Percentiles rank a stretch among this genome's conserved stretches.
These are phyloP conservation scores for Neotoxoptera formosana DNA, from an alignment of 1,140 invertebrate genomes.

Conservation along the genomic window DNA sequence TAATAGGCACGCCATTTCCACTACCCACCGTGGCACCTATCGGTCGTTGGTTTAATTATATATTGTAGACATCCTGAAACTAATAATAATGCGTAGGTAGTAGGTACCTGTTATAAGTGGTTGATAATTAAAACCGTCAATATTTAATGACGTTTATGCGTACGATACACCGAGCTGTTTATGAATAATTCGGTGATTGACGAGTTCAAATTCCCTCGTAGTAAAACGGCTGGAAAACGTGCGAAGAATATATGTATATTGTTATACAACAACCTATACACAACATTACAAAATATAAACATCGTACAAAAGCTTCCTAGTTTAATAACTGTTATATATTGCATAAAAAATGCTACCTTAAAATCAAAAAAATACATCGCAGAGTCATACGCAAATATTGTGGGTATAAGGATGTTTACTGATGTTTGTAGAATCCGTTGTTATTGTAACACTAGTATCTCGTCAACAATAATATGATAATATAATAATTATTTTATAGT, in stretches of 20 bases:
- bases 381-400: not conserved
- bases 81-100: not conserved
- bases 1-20: not conserved
- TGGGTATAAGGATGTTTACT: not conserved
- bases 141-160: not conserved
- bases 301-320: not conserved
- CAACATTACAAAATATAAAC: not conserved
- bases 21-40: not conserved
- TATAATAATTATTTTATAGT: not conserved
- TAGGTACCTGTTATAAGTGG: not conserved
- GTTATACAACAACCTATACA: not conserved
- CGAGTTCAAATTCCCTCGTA: not conserved
- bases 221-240: not conserved
- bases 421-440: not conserved
- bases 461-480: not conserved
- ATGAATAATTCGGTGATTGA: not conserved
- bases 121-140: slow-evolving; percentile 4
- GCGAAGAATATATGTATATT: no score
- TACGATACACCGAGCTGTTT: not conserved
- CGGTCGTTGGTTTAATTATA: not conserved
- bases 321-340: not conserved
- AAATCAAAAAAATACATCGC: not conserved
- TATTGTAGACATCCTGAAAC: not conserved
- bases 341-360: not conserved
- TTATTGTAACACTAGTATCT: not conserved